Base-by-base conservation (phyloP, 2,113 vertebrate species). In the Puntigrus tetrazona region DNA sequence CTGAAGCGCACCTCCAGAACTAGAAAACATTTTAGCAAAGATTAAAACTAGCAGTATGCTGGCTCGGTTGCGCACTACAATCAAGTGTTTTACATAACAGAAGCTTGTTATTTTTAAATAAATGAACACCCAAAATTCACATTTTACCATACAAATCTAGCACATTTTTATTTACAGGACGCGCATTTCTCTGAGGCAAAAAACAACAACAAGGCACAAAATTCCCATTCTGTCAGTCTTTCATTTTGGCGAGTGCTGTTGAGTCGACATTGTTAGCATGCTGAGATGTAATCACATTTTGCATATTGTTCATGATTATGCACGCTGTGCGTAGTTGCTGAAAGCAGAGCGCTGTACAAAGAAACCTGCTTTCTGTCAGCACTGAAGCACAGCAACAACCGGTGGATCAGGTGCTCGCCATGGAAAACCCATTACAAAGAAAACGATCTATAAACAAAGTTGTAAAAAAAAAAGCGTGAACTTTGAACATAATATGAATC, bases 301-400 rank as follows among this genome's bases (percentile, higher is more conserved):
- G 52, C 76, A 78, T 78, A 78, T 78, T 77, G 75, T 55, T 78
- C 76, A 61, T 78, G 76, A 78, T 78, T 78, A 78, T 61, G 55
- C 76, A 78, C n/a, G 52, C 76, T 78, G 76, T 38, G 76, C 22
- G 1, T 59, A 61, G 52, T 41, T 61, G 76, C 76, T 78, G 52
- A 78, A 61, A 78, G 76, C 76, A 61, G 52, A 78, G 55, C 14
- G n/a, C 55, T 18, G 36, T 18, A 61, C 76, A 78, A 78, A 78
- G 55, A 78, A 78, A 59, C 34, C 31, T 57, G 29, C 20, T 78
- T 57, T 78, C 20, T 78, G 31, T 57, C 75, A 78, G 75, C 75
- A 78, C 1, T 57, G 50, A 55, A 55, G 50, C 50, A 78, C 29
- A 0, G 31, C 31, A 78, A 57, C 31, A 57, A 78, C 29, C 14